Percentiles rank a stretch among this genome's conserved stretches.
Evolutionary conservation across 2,113 vertebrate genomes (phyloP).

Genomic region (Theropithecus gelada): DNA sequence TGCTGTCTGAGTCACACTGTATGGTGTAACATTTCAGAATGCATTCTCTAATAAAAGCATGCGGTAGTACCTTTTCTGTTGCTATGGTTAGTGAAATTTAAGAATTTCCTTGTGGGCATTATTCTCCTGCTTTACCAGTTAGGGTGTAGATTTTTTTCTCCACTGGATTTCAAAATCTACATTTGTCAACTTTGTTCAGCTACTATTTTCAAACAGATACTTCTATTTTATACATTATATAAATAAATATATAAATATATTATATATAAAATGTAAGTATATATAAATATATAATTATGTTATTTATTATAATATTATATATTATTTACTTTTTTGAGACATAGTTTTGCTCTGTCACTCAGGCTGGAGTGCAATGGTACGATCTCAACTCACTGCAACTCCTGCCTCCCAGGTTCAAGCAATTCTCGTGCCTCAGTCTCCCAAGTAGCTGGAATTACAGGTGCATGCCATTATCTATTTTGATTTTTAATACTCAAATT

Average conservation of each 20-base stretch:
- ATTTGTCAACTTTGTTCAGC: constrained; percentile 6
- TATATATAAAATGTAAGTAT: no score
- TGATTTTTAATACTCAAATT: background rate
- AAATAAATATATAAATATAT: no score
- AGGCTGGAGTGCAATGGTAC: no score
- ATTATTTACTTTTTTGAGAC: no score
- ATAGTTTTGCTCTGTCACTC: no score
- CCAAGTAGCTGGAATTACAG: no score
- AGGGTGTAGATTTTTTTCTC: background rate
- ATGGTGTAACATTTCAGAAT: constrained; percentile 19
- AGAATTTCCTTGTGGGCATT: constrained; percentile 30
- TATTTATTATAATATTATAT: no score
- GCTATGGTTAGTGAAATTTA: constrained; percentile 50
- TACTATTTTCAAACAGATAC: background rate
- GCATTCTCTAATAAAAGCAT: constrained; percentile 44
- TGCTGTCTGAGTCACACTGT: constrained; percentile 24
- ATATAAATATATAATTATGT: no score
- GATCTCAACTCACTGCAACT: no score
- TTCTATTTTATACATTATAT: background rate
- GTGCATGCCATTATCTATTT: background rate
- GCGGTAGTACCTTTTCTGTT: constrained; percentile 10
- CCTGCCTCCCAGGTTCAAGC: no score
- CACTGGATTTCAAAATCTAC: background rate
- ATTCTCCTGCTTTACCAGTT: background rate
- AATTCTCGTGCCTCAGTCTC: no score